These are phyloP conservation scores for Mythimna pallens DNA, from an alignment of 2,888 invertebrate genomes.

Conservation along the genomic window DNA sequence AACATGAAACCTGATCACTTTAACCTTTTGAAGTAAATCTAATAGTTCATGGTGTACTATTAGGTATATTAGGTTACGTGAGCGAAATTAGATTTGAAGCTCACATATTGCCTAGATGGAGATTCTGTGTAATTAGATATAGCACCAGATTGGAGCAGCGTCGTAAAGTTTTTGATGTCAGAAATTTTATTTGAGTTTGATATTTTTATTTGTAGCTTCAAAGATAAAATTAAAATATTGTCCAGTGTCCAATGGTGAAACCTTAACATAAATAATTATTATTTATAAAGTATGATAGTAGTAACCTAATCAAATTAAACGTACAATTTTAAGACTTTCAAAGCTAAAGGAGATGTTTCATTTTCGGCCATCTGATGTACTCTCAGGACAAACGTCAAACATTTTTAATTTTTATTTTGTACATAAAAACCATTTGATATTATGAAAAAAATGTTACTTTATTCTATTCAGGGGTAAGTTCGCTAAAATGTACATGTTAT, in stretches of 20 bases:
- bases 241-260: not conserved
- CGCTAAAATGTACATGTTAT: no score
- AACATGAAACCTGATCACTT: slow-evolving; percentile 79
- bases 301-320: not conserved
- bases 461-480: no score
- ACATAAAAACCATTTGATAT: no score
- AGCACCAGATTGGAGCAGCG: slow-evolving; percentile 29
- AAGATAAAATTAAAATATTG: slow-evolving; percentile 1
- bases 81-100: slow-evolving; percentile 63
- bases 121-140: slow-evolving; percentile 50
- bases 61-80: slow-evolving; percentile 72
- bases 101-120: slow-evolving; percentile 43
- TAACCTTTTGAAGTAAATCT: slow-evolving; percentile 78
- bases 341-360: no score
- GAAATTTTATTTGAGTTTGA: slow-evolving; percentile 33
- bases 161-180: slow-evolving; percentile 42
- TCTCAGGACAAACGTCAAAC: no score
- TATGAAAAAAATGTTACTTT: no score
- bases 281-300: not conserved
- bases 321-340: slow-evolving; percentile 17
- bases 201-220: slow-evolving; percentile 34
- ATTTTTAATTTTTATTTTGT: no score
- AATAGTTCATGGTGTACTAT: slow-evolving; percentile 66
- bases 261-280: not conserved
- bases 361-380: no score